Evolutionary conservation across 2,888 invertebrate species (phyloP), one percentile per base, ranked within the genome.

Genomic region (Drosophila ezoana): DNA sequence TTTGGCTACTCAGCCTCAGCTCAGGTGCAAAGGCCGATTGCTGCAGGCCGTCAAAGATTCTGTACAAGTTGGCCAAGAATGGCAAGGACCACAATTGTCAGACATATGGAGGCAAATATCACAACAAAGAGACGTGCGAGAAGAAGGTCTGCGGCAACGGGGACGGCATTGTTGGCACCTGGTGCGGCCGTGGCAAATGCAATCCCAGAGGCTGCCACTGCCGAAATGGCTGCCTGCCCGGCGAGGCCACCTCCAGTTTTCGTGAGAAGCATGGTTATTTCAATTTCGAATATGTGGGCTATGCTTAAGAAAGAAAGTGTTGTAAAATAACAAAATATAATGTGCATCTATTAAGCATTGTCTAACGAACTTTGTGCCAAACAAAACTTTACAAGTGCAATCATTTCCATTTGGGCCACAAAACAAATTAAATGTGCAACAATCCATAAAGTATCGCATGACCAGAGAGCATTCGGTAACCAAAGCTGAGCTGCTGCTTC

Each of bases 401-500:
- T 71, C 63, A 47, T 54, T 73, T 52, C 47, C 59, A 72, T 59
- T 60, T 72, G 54, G 54, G 35, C 47, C 68, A 67, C 32, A 61
- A 47, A 44, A 58, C 60, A 79, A 64, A 76, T 76, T 64, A 76
- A 76, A 79, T 76, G 75, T 64, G 49, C 49, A 58, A 47, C 80
- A 18, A 75, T 79, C 70, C 76, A 79, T 76, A 69, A 76, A 52
- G 80, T 63, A 79, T 75, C 76, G 53, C 71, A 48, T 78, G 74
- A 47, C 32, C 59, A 47, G 51, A 52, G 47, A n/a, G 33, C 44
- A 35, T 33, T 51, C 70, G 13, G 71, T 44, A 53, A 68, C 52
- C 47, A 13, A 41, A 70, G 65, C 41, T 59, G 38, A 16, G 32
- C 44, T 47, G 44, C 28, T 65, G 38, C 75, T 66, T 71, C 74